Base-by-base conservation (phyloP, 2,113 vertebrate species). In the Brienomyrus brachyistius region DNA sequence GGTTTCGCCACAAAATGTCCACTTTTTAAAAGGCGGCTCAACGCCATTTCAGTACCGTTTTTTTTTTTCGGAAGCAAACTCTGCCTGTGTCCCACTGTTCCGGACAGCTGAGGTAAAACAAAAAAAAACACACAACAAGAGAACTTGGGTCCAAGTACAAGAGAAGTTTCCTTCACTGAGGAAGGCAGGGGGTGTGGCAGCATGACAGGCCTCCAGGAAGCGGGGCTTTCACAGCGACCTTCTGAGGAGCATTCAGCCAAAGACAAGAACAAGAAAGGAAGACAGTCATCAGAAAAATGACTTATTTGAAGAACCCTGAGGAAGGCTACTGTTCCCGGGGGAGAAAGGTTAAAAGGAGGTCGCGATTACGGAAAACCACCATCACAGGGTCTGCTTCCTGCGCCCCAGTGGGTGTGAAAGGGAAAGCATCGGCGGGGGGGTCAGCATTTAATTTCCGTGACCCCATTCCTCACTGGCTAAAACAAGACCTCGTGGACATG, bases 391-490 rank as follows among this genome's bases (percentile, higher is more conserved):
- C 66, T 31, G 66, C n/a, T n/a, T 21, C 89, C 86, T 51, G 45
- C 31, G 0, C 74, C 74, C 19, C 31, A 52, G 27, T 48, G 59
- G 87, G 90, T 47, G 74, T 56, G 88, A 88, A 84, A 87, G 80
- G 87, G 74, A 82, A 51, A 27, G 87, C 23, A 66, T 52, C 6
- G 50, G 35, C 0, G n/a, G 66, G 6, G 43, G 62, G 0, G 0
- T 52, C 15, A 27, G n/a, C 21, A 70, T 91, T 91, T 91, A 83
- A 91, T 91, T 88, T 83, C 15, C 35, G 43, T 89, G 89, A 83
- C 87, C 89, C 89, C 88, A 84, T 89, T 88, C 83, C 83, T 90
- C 70, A 90, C 74, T 70, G 52, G 80, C 89, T 90, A 91, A 91
- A 86, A 66, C 45, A 52, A 87, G 56, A 45, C 88, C 27, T 84